Conservation (phyloP, 1,140 invertebrate species). For the Lordiphosa mommai region DNA sequence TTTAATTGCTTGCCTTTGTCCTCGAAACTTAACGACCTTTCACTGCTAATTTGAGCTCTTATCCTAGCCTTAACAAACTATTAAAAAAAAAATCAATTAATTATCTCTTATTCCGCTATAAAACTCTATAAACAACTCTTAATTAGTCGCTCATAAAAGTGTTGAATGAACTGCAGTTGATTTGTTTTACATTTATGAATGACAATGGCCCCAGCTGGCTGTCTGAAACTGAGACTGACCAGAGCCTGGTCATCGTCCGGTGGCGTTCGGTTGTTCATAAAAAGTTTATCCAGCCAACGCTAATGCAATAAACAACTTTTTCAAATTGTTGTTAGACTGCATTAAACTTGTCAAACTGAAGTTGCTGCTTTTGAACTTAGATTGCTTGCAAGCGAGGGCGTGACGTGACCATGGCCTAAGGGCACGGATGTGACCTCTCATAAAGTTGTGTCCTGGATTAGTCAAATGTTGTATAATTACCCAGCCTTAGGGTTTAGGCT, state of each 20-base stretch:
- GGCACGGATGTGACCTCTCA: constrained; percentile 27
- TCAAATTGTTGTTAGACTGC: constrained; percentile 61
- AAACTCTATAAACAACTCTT: constrained; percentile 15
- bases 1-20: too few species aligned
- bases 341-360: constrained; percentile 74
- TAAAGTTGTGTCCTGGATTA: constrained; percentile 32
- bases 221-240: neutral
- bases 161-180: neutral
- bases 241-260: neutral
- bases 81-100: too few species aligned
- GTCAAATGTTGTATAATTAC: constrained; percentile 54
- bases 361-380: constrained; percentile 62
- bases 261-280: constrained; percentile 32
- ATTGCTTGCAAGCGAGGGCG: constrained; percentile 42
- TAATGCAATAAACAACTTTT: constrained; percentile 70
- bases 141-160: constrained; percentile 4
- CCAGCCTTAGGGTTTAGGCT: constrained; percentile 24
- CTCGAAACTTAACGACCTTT: too few species aligned
- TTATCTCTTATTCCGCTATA: neutral
- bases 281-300: constrained; percentile 56
- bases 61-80: too few species aligned
- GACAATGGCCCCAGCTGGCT: constrained; percentile 17
- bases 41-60: too few species aligned
- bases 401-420: constrained; percentile 5
- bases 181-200: constrained; percentile 59